Base-by-base conservation (phyloP, 2,888 invertebrate genomes). In the Dendrolimus pini region DNA sequence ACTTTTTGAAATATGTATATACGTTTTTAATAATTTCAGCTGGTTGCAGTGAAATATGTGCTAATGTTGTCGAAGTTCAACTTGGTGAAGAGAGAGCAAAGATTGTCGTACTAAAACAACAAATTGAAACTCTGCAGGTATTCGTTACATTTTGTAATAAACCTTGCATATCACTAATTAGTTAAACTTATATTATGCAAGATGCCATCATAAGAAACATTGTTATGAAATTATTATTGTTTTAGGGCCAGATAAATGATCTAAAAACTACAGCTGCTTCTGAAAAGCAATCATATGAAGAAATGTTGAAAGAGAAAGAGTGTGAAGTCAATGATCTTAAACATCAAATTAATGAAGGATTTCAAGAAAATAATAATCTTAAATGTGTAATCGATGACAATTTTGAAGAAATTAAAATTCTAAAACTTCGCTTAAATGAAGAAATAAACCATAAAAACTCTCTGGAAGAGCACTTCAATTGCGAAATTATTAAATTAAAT, bases 11-110 rank as follows among this genome's bases (percentile, higher is more conserved):
- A 30, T 30, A 30, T 30, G 30, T 30, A 30, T 30, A 30, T 6
- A 30, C 6, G 6, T 30, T 30, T 30, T 30, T 30, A 30, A 30
- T 6, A 59, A 60, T 75, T 77, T 14, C 68, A 85, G 90, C 89
- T 57, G 67, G 80, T 13, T 87, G 85, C 65, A 89, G 80, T 64
- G 90, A 89, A 68, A 83, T 75, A 1, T 90, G 90, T 61, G 84
- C 76, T 2, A 88, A 88, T 68, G 85, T 90, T 6, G 77, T 90
- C 8, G 90, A 90, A 65, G 88, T 90, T 1, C 90, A 90, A 61
- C 69, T 90, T 8, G 75, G 75, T 8, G 90, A 90, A 63, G 90
- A 90, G 62, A 76, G 82, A 62, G 85, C 86, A 7, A 89, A 84
- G 63, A 80, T 83, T 56, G 78, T 77, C 9, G 66, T 75, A 18